These are phyloP conservation scores for Gymnobelideus leadbeateri DNA, from an alignment of 2,113 vertebrate species.

Conservation along the genomic window DNA sequence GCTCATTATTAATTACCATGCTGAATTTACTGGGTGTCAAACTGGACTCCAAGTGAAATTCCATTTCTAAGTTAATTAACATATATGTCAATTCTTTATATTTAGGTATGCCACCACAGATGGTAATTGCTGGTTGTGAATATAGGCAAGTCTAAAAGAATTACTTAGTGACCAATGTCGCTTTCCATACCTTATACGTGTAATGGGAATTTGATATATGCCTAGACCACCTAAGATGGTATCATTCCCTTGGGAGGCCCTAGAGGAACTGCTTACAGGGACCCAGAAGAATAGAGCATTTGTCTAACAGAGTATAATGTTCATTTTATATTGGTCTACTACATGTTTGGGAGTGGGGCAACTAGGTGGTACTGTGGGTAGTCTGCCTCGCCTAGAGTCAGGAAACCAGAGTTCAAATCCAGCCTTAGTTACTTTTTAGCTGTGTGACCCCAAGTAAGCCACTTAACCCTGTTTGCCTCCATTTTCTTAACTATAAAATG, in stretches of 20 bases:
- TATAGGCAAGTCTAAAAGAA: neutral
- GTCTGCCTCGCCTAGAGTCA: neutral
- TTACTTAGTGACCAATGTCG: rapidly evolving
- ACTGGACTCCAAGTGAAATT: conserved; percentile 70
- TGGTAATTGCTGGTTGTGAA: neutral
- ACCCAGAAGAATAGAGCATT: neutral
- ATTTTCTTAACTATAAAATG: too few species aligned
- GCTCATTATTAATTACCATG: conserved; percentile 91
- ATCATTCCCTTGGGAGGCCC: neutral
- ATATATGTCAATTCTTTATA: neutral
- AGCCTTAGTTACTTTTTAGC: neutral
- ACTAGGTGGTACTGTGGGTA: neutral
- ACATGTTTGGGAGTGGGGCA: neutral
- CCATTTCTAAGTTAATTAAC: conserved; percentile 17
- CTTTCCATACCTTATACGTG: neutral
- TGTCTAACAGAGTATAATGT: neutral
- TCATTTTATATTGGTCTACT: neutral
- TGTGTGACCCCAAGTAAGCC: neutral
- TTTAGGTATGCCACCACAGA: neutral
- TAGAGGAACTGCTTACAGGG: neutral
- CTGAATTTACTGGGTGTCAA: conserved; percentile 77
- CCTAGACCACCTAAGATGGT: neutral
- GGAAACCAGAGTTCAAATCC: neutral
- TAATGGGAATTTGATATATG: neutral
- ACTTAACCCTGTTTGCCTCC: neutral